phyloP scores from a whole-genome alignment of 2,888 invertebrate genomes.

The Lepidocyrtoides sp. region DNA sequence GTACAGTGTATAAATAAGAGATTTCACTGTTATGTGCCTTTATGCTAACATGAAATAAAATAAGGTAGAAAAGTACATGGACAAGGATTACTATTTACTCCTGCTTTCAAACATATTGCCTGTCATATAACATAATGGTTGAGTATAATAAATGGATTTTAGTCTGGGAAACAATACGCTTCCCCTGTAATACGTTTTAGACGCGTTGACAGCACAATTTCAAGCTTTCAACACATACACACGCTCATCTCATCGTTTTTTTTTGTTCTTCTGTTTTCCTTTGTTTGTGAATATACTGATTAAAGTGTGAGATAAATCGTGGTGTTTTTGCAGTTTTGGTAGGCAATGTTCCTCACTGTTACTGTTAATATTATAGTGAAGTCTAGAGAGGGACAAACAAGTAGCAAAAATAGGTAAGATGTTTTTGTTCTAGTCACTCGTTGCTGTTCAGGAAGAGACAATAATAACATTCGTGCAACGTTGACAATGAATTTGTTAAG shows the following conservation, averaged over 20 bases:
- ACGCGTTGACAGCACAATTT: constrained; percentile 64
- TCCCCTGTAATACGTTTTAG: constrained; percentile 32
- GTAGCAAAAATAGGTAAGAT: neutral
- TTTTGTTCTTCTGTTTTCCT: neutral
- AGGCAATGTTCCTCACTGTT: no score
- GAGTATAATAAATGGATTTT: constrained; percentile 61
- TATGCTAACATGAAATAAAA: no score
- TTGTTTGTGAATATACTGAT: constrained; percentile 27
- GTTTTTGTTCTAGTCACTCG: neutral
- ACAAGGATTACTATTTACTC: neutral
- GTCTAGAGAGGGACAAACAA: no score
- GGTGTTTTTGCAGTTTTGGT: neutral
- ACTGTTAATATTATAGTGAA: no score
- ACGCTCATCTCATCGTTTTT: neutral
- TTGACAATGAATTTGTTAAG: constrained; percentile 30
- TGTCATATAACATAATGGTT: constrained; percentile 52
- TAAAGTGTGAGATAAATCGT: constrained; percentile 25
- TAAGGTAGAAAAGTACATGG: no score
- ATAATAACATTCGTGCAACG: neutral
- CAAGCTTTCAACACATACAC: constrained; percentile 28
- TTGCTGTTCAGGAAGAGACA: neutral
- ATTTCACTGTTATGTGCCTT: neutral
- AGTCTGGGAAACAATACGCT: constrained; percentile 33
- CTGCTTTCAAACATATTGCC: constrained; percentile 32
- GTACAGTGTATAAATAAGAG: neutral